Percentiles rank a stretch among this genome's conserved stretches.
Evolutionary conservation across 1,140 invertebrate genomes (phyloP).

Genomic region (Aricia agestis): DNA sequence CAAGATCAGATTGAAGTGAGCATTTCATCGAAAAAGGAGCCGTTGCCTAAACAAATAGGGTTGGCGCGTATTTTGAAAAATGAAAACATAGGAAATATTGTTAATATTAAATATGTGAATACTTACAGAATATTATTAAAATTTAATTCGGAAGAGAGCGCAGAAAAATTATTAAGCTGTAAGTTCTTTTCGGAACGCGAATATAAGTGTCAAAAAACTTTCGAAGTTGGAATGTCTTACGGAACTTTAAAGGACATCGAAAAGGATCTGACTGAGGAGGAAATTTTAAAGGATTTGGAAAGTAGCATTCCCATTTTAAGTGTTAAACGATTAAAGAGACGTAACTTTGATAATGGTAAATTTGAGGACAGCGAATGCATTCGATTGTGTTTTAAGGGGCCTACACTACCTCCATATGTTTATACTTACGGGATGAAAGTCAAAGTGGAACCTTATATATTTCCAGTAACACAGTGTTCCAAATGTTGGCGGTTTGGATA

Average conservation of each 20-base stretch:
- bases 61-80: constrained; percentile 27
- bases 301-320: constrained; percentile 7
- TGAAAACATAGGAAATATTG: constrained; percentile 21
- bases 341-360: constrained; percentile 13
- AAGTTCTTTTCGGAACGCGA: constrained; percentile 22
- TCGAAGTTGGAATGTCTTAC: constrained; percentile 23
- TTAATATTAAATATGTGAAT: constrained; percentile 28
- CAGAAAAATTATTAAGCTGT: constrained; percentile 19
- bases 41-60: constrained; percentile 31
- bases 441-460: constrained; percentile 33
- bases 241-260: constrained; percentile 31
- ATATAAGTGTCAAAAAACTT: constrained; percentile 24
- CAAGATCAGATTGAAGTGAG: constrained; percentile 13
- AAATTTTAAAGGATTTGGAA: constrained; percentile 26
- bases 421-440: constrained; percentile 26
- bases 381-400: constrained; percentile 28
- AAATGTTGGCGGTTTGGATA: constrained; percentile 38
- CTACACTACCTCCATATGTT: constrained; percentile 22
- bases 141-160: constrained; percentile 16
- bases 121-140: constrained; percentile 25
- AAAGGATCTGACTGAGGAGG: constrained; percentile 28
- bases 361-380: constrained; percentile 31
- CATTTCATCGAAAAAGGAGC: constrained; percentile 15
- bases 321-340: constrained; percentile 24
- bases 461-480: constrained; percentile 41